A percentile compares a stretch with the other conserved stretches of the same genome.
Evolutionary conservation across 2,888 invertebrate species (phyloP).

Genomic region (Ditylenchus weischeri): DNA sequence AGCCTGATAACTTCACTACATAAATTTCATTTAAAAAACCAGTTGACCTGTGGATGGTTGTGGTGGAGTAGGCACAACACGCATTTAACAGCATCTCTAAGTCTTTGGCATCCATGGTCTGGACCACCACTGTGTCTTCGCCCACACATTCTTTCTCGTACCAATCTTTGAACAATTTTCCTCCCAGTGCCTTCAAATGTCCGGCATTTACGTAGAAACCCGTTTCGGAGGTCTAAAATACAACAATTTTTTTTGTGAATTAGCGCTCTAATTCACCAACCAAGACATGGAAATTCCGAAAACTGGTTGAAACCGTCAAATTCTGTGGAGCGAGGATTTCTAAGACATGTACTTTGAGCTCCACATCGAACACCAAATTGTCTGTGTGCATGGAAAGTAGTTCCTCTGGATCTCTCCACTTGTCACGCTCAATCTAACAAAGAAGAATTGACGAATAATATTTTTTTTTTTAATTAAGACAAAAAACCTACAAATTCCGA

Average conservation of each 20-base stretch:
- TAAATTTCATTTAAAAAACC: no score
- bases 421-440: slow-evolving; percentile 32
- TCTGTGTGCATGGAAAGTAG: slow-evolving; percentile 14
- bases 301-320: slow-evolving; percentile 24
- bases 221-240: slow-evolving; percentile 37
- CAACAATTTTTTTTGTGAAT: not conserved
- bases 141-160: slow-evolving; percentile 35
- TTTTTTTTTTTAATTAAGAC: slow-evolving; percentile 16
- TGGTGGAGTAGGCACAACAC: slow-evolving; percentile 40
- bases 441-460: not conserved
- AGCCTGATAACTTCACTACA: no score
- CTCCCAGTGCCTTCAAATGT: slow-evolving; percentile 38
- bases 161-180: slow-evolving; percentile 43
- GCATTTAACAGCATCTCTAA: slow-evolving; percentile 40
- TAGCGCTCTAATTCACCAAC: slow-evolving; percentile 27
- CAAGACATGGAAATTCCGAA: slow-evolving; percentile 37
- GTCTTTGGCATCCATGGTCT: slow-evolving; percentile 34
- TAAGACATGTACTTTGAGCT: slow-evolving; percentile 21
- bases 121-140: slow-evolving; percentile 36
- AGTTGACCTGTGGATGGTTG: slow-evolving; percentile 40
- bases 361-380: slow-evolving; percentile 8
- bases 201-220: slow-evolving; percentile 42
- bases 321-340: slow-evolving; percentile 36
- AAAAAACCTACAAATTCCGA: slow-evolving; percentile 22
- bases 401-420: slow-evolving; percentile 28